Conservation (phyloP, 2,797 vertebrate species). For the Amblyraja radiata region DNA sequence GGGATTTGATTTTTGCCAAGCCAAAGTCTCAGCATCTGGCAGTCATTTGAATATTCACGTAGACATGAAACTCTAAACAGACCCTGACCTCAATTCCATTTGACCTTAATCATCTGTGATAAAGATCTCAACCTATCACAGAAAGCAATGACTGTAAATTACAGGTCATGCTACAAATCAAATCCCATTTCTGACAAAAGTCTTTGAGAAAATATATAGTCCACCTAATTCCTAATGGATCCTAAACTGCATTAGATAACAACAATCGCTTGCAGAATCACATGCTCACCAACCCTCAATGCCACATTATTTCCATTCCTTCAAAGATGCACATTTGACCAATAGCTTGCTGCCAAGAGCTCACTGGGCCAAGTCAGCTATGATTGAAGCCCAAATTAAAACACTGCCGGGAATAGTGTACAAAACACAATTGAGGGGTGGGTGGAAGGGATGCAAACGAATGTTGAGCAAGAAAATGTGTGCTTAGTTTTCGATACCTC, state of each 20-base stretch:
- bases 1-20: not conserved
- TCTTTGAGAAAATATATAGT: not conserved
- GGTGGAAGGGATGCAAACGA: not conserved
- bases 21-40: not conserved
- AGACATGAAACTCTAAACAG: slow-evolving; percentile 3
- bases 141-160: not conserved
- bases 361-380: not conserved
- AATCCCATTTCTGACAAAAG: not conserved
- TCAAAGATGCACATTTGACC: not conserved
- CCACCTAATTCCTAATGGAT: not conserved
- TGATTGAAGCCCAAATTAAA: too few species aligned
- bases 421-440: not conserved
- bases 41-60: not conserved
- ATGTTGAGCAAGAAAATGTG: not conserved
- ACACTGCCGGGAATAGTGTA: not conserved
- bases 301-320: too few species aligned
- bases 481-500: not conserved
- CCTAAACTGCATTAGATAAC: not conserved
- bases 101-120: slow-evolving; percentile 20
- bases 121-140: slow-evolving; percentile 21
- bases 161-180: not conserved
- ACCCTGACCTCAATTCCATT: slow-evolving; percentile 14
- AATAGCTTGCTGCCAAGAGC: not conserved
- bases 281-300: not conserved
- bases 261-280: not conserved